These are phyloP conservation scores for Tragopan temminckii DNA, from an alignment of 2,797 vertebrate species.

Conservation along the genomic window DNA sequence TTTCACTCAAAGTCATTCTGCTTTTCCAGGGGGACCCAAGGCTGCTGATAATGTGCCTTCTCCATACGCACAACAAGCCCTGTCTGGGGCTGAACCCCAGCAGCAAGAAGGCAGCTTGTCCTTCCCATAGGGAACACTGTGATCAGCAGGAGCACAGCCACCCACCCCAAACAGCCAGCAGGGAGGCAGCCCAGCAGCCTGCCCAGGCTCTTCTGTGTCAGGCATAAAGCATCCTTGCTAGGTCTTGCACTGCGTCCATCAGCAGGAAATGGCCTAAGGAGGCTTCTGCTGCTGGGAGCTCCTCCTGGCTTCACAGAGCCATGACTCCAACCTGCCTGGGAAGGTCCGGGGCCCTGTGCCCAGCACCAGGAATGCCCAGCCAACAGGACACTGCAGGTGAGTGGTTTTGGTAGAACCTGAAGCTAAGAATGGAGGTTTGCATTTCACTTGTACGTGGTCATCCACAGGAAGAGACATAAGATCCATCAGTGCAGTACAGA, in stretches of 20 bases:
- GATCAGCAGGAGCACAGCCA: accelerated
- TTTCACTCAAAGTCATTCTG: not conserved
- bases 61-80: not conserved
- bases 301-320: accelerated
- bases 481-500: not conserved
- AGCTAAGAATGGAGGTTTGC: not conserved
- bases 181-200: not conserved
- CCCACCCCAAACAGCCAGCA: not conserved
- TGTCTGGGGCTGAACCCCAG: not conserved
- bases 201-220: not conserved
- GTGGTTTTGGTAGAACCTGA: not conserved
- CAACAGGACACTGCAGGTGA: not conserved
- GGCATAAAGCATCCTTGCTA: not conserved
- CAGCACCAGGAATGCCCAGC: not conserved
- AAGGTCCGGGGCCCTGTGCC: not conserved
- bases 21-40: not conserved
- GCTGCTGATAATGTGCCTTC: not conserved
- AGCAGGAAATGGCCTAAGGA: not conserved
- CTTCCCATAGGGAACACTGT: not conserved
- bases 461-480: not conserved
- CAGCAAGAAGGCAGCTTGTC: not conserved
- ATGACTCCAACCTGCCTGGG: not conserved
- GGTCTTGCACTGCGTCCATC: accelerated
- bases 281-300: not conserved
- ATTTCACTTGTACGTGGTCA: not conserved